phyloP scores from a whole-genome alignment of 2,888 invertebrate species.

The Polyommatus icarus region DNA sequence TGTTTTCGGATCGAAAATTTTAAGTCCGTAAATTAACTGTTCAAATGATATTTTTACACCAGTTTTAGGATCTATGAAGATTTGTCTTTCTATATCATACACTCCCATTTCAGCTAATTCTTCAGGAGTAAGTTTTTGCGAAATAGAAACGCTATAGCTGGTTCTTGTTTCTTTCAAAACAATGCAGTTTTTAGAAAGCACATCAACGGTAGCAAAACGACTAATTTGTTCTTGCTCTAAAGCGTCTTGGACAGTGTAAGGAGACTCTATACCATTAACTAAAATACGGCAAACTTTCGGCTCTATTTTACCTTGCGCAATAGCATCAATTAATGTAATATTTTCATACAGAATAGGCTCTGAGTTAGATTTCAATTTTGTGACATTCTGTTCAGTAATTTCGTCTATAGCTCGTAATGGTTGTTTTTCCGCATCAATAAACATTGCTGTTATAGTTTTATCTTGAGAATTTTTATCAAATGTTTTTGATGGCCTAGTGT shows the following conservation, averaged over 20 bases:
- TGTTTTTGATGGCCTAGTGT: conserved; percentile 3
- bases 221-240: conserved; percentile 85
- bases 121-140: conserved; percentile 83
- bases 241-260: conserved; percentile 84
- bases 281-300: conserved; percentile 83
- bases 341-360: conserved; percentile 67
- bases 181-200: conserved; percentile 83
- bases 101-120: conserved; percentile 88
- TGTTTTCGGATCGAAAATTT: conserved; percentile 85
- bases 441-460: conserved; percentile 62
- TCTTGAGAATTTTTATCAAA: conserved; percentile 45
- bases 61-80: conserved; percentile 90
- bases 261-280: conserved; percentile 81
- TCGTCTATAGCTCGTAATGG: conserved; percentile 71
- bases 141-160: conserved; percentile 75
- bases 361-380: conserved; percentile 57
- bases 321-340: conserved; percentile 82
- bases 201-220: conserved; percentile 83
- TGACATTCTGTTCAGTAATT: conserved; percentile 72
- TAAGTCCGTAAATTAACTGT: conserved; percentile 84
- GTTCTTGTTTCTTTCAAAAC: conserved; percentile 79
- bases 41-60: conserved; percentile 88
- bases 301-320: conserved; percentile 83
- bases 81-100: conserved; percentile 86
- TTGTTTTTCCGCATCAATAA: conserved; percentile 73